These are phyloP conservation scores for Sterna hirundo DNA, from an alignment of 2,113 vertebrate species.

Conservation along the genomic window DNA sequence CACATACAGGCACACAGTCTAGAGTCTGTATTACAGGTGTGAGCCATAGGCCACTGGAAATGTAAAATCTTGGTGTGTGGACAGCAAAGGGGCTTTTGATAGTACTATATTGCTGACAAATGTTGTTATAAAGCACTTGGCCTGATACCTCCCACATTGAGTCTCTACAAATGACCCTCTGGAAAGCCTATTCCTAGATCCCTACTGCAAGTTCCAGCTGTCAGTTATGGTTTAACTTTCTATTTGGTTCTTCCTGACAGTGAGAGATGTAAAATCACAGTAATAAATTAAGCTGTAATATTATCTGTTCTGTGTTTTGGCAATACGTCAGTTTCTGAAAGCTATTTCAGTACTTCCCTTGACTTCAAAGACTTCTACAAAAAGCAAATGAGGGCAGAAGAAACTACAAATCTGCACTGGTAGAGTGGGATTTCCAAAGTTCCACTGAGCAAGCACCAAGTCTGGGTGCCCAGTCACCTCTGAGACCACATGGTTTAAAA, in stretches of 20 bases:
- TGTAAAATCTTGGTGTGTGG: not conserved
- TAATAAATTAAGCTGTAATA: not conserved
- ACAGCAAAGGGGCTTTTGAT: not conserved
- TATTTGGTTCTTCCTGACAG: not conserved
- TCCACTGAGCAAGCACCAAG: not conserved
- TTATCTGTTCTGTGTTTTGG: not conserved
- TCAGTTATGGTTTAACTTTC: not conserved
- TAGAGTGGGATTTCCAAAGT: conserved; percentile 20
- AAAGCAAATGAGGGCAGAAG: not conserved
- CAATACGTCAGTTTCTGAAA: not conserved
- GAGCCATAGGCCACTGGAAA: not conserved
- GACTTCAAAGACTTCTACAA: not conserved
- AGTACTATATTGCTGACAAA: not conserved
- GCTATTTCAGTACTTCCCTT: not conserved
- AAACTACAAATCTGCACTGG: not conserved
- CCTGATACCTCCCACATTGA: not conserved
- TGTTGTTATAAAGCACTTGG: not conserved
- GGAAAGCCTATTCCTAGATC: not conserved
- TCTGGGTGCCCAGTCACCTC: conserved; percentile 30
- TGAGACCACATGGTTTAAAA: conserved; percentile 27
- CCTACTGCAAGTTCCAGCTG: rapidly evolving
- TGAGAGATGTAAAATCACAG: not conserved
- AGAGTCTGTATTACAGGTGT: not conserved
- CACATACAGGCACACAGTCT: not conserved
- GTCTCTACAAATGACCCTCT: not conserved